Evolutionary conservation across 2,113 vertebrate species (phyloP).

Genomic region (human): GRCh38 chr4:32831501-32832000

Average conservation of each 20-base stretch:
- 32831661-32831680: too few species aligned
- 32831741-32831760: too few species aligned
- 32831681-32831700: too few species aligned
- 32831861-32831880: background rate
- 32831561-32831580: background rate
- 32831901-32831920: background rate
- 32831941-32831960: too few species aligned
- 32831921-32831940: too few species aligned
- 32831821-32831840: background rate
- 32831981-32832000: too few species aligned
- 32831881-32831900: too few species aligned
- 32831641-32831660: too few species aligned
- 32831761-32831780: fast-evolving
- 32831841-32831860: background rate
- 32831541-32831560: background rate
- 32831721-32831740: too few species aligned
- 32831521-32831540: background rate
- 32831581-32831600: background rate
- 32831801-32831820: background rate
- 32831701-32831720: too few species aligned
- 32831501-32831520: background rate
- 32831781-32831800: background rate
- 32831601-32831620: background rate
- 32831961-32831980: too few species aligned
- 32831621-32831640: background rate